These are phyloP conservation scores for Oncorhynchus keta DNA, from an alignment of 2,113 vertebrate species.

Conservation along the genomic window DNA sequence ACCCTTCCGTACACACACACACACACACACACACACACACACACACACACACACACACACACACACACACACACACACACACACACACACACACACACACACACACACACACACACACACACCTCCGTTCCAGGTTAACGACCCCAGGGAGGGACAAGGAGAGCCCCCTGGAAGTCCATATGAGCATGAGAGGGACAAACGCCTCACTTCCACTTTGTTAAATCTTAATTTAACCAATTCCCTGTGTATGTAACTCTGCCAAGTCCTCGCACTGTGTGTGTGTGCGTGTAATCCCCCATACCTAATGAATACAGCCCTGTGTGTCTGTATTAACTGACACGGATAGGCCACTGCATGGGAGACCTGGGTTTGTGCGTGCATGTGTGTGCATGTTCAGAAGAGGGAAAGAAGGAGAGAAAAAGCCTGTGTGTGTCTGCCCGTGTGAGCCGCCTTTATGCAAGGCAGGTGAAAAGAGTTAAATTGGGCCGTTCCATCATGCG, in stretches of 20 bases:
- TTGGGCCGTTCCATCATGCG: slow-evolving; percentile 93
- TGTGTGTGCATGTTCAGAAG: slow-evolving; percentile 22
- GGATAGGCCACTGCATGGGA: slow-evolving; percentile 73
- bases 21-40: neutral
- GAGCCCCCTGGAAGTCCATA: slow-evolving; percentile 21
- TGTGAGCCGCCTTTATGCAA: slow-evolving; percentile 81
- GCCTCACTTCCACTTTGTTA: slow-evolving; percentile 52
- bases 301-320: slow-evolving; percentile 15
- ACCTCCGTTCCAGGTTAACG: slow-evolving; percentile 27
- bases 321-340: slow-evolving; percentile 67
- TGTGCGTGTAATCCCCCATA: neutral
- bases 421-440: slow-evolving; percentile 9
- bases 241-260: slow-evolving; percentile 28
- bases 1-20: too few species aligned
- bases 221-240: slow-evolving; percentile 51
- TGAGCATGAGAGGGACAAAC: slow-evolving; percentile 31
- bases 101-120: too few species aligned
- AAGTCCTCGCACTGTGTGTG: slow-evolving; percentile 12
- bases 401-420: slow-evolving; percentile 24
- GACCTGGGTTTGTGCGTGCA: slow-evolving; percentile 38
- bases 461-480: slow-evolving; percentile 88
- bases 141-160: slow-evolving; percentile 23
- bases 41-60: neutral
- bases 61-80: too few species aligned
- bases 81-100: too few species aligned